Evolutionary conservation across 1,140 invertebrate genomes (phyloP).

Genomic region (Drosophila neocordata): DNA sequence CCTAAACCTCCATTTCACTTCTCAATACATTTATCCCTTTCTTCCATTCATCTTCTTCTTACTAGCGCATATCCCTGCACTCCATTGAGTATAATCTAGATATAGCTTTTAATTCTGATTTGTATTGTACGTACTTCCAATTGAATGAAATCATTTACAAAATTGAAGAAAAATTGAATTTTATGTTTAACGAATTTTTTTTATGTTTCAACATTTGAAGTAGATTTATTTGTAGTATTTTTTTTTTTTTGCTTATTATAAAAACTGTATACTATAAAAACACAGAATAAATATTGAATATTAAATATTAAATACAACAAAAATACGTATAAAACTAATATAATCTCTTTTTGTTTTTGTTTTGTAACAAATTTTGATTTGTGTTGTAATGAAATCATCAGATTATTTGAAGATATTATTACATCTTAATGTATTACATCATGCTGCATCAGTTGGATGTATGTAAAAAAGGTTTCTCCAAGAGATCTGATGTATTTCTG

Average conservation of each 20-base stretch:
- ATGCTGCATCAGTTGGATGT: too few species aligned
- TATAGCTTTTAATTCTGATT: slow-evolving; percentile 1
- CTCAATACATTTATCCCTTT: background rate
- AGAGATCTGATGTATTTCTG: too few species aligned
- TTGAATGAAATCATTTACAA: slow-evolving; percentile 11
- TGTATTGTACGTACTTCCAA: background rate
- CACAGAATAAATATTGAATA: slow-evolving; percentile 63
- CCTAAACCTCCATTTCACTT: background rate
- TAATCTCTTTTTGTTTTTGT: background rate
- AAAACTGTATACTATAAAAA: slow-evolving; percentile 65
- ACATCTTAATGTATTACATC: too few species aligned
- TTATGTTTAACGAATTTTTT: slow-evolving; percentile 11
- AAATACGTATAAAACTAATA: slow-evolving; percentile 11
- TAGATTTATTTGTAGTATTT: slow-evolving; percentile 25
- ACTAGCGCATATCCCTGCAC: too few species aligned
- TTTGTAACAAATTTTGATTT: background rate
- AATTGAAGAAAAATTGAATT: slow-evolving; percentile 4
- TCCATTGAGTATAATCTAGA: background rate
- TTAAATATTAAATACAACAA: slow-evolving; percentile 73
- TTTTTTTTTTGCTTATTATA: slow-evolving; percentile 70
- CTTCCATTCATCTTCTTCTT: background rate
- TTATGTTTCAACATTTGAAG: background rate
- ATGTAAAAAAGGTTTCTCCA: too few species aligned
- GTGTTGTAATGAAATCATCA: background rate
- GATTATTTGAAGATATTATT: too few species aligned